phyloP scores from a whole-genome alignment of 2,888 invertebrate species.

The Itoplectis maculator region DNA sequence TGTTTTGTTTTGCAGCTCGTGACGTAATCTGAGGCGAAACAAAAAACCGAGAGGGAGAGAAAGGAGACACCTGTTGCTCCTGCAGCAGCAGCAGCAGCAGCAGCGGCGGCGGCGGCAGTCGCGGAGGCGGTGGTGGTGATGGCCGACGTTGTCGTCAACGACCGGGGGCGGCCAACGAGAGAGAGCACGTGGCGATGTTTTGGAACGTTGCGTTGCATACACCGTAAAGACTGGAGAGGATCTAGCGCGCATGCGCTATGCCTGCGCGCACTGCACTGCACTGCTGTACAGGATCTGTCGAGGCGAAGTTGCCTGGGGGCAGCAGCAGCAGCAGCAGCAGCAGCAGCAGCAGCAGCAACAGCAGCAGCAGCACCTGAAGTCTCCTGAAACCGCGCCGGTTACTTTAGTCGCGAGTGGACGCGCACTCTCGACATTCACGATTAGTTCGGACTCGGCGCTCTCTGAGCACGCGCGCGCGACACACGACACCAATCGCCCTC shows the following conservation, averaged over 20 bases:
- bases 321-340: too few species aligned
- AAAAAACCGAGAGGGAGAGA: constrained; percentile 32
- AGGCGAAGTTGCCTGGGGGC: constrained; percentile 59
- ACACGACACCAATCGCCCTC: background rate
- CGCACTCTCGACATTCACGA: constrained; percentile 40
- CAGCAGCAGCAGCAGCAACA: too few species aligned
- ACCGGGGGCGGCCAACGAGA: constrained; percentile 27
- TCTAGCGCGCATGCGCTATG: constrained; percentile 70
- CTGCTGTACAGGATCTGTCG: constrained; percentile 55
- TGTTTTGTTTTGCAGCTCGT: constrained; percentile 7
- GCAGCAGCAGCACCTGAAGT: constrained; percentile 57
- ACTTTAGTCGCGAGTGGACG: constrained; percentile 68
- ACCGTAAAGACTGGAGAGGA: constrained; percentile 42
- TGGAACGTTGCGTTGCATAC: constrained; percentile 67
- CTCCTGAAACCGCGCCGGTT: constrained; percentile 67
- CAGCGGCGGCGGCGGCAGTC: constrained; percentile 1
- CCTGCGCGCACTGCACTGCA: constrained; percentile 30
- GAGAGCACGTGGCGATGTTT: constrained; percentile 77
- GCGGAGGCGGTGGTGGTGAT: constrained; percentile 6
- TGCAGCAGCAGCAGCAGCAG: background rate
- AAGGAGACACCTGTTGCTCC: constrained; percentile 63
- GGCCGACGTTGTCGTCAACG: constrained; percentile 37
- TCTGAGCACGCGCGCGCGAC: background rate
- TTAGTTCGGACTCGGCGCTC: constrained; percentile 3
- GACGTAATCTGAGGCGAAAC: constrained; percentile 33